Conservation (phyloP, 2,113 vertebrate species). For the Microcebus tavaratra region DNA sequence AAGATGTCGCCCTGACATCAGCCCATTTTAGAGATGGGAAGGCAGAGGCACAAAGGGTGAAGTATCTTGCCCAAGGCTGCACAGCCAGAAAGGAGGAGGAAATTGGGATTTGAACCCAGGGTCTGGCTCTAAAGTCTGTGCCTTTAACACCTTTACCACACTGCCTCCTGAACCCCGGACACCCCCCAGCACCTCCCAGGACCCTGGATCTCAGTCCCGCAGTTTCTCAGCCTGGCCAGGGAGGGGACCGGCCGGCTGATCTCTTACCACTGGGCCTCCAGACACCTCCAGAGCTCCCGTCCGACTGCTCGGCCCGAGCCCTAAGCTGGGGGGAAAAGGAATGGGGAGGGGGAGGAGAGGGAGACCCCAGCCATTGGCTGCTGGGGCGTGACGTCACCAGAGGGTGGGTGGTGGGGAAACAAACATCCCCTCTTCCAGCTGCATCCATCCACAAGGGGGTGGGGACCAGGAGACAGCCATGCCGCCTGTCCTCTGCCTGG, state of each 20-base stretch:
- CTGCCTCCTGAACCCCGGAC: neutral
- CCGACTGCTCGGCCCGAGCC: conserved; percentile 47
- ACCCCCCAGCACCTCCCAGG: neutral
- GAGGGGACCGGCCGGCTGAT: neutral
- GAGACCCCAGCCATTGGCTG: conserved; percentile 73
- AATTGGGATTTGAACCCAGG: neutral
- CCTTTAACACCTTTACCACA: neutral
- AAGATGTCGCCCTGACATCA: neutral
- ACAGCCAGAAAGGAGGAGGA: neutral
- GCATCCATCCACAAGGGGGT: neutral
- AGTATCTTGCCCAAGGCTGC: neutral
- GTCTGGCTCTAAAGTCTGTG: neutral
- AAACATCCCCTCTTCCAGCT: conserved; percentile 68
- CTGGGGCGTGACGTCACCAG: conserved; percentile 61
- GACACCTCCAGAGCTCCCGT: conserved; percentile 51
- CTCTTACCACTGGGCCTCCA: conserved; percentile 69
- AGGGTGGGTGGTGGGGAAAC: conserved; percentile 65
- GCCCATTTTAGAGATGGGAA: conserved; percentile 29
- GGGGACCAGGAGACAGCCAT: neutral
- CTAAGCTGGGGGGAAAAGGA: conserved; percentile 67
- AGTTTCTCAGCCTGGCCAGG: neutral
- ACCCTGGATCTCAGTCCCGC: neutral
- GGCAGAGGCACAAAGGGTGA: neutral
- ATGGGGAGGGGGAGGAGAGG: conserved; percentile 14
- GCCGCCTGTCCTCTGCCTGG: neutral